phyloP scores from a whole-genome alignment of 2,113 vertebrate genomes.

The Scomber scombrus region DNA sequence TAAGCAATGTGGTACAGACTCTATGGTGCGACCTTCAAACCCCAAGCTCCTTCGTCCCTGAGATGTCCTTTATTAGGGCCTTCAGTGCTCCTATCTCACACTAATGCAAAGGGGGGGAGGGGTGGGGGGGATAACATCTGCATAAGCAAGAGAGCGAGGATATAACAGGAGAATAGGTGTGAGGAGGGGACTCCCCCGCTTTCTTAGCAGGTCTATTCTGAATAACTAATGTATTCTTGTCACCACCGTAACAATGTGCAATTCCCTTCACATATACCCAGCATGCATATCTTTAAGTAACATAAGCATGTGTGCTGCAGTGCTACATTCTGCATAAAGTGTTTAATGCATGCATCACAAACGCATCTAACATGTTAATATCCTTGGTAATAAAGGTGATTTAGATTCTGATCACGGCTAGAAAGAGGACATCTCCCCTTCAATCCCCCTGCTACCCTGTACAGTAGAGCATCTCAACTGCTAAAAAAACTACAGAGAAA shows the following conservation, averaged over 20 bases:
- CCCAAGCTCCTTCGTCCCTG: conserved; percentile 64
- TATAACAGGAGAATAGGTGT: conserved; percentile 35
- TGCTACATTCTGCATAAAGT: conserved; percentile 10
- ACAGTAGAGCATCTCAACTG: conserved; percentile 64
- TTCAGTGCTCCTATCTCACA: conserved; percentile 47
- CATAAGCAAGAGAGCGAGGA: conserved; percentile 32
- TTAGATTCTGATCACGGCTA: conserved; percentile 65
- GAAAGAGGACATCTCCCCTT: conserved; percentile 28
- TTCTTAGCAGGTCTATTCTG: conserved; percentile 21
- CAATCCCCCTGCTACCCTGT: conserved; percentile 44
- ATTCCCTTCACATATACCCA: conserved; percentile 12
- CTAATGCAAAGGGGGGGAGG: conserved; percentile 50
- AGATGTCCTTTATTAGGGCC: conserved; percentile 67
- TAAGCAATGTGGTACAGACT: conserved; percentile 73
- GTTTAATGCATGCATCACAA: conserved; percentile 34
- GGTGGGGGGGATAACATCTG: conserved; percentile 61
- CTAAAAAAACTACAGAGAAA: conserved; percentile 62
- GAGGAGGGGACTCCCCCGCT: conserved; percentile 21
- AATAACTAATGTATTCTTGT: conserved; percentile 44
- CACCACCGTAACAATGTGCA: conserved; percentile 32
- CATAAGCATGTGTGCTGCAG: background rate
- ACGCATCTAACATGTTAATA: conserved; percentile 60
- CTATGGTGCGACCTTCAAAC: conserved; percentile 75
- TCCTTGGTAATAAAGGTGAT: conserved; percentile 45
- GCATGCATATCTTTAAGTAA: conserved; percentile 9